Conservation (phyloP, 2,113 vertebrate species). For the Clarias macrocephalus region DNA sequence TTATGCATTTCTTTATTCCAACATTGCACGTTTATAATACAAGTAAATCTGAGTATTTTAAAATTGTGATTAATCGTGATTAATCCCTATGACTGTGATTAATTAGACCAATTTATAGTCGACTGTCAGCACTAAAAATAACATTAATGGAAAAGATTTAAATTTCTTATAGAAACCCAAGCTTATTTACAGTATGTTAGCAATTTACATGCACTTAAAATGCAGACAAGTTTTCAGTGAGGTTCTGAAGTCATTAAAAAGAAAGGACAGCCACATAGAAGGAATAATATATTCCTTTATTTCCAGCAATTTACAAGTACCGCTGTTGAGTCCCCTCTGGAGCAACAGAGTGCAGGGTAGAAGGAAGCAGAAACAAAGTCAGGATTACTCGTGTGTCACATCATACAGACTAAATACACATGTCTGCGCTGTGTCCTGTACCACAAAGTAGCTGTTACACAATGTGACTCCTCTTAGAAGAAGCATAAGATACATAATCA, state of each 20-base stretch:
- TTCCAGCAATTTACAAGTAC: constrained; percentile 74
- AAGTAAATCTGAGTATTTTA: too few relatives aligned
- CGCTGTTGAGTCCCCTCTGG: constrained; percentile 52
- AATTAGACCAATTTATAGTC: too few relatives aligned
- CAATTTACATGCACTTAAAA: not conserved
- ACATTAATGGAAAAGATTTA: not conserved
- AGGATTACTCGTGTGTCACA: not conserved
- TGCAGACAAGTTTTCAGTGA: not conserved
- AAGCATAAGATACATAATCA: not conserved
- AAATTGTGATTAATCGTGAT: too few relatives aligned
- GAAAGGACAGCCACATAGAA: constrained; percentile 46
- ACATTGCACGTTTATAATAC: too few relatives aligned
- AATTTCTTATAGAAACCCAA: not conserved
- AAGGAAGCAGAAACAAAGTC: constrained; percentile 15
- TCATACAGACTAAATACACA: not conserved
- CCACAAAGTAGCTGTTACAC: not conserved
- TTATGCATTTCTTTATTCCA: too few relatives aligned
- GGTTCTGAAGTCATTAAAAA: not conserved
- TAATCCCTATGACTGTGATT: too few relatives aligned
- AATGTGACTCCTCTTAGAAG: not conserved
- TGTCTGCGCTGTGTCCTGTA: not conserved
- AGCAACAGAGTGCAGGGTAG: constrained; percentile 41
- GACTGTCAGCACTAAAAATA: too few relatives aligned
- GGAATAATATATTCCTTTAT: constrained; percentile 77
- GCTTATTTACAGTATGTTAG: too few relatives aligned